Percentiles rank a stretch among this genome's conserved stretches.
These are phyloP conservation scores for Lethenteron camtschaticum DNA, from an alignment of 2,113 vertebrate species.

Conservation along the genomic window DNA sequence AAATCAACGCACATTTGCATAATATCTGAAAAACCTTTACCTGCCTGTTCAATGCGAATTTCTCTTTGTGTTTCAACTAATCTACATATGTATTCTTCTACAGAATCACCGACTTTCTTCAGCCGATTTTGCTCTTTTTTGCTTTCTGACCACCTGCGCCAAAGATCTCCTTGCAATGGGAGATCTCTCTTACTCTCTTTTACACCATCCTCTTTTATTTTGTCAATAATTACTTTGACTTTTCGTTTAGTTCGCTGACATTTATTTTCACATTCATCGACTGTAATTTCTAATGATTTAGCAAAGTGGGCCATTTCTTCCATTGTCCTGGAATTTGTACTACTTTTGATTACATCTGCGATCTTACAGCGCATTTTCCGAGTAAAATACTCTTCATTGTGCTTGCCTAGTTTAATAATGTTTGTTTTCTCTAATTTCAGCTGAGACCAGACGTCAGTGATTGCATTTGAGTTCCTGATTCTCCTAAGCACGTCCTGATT, in stretches of 20 bases:
- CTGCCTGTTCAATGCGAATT: background rate
- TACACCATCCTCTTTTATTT: background rate
- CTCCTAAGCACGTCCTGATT: no score
- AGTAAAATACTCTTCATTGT: no score
- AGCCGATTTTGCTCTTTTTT: conserved; percentile 2
- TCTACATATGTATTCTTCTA: background rate
- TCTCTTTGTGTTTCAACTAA: background rate
- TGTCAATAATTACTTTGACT: background rate
- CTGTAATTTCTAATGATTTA: no score
- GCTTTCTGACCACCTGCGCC: background rate
- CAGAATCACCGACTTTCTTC: background rate
- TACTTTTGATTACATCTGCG: no score
- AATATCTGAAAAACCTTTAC: background rate
- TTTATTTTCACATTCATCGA: background rate
- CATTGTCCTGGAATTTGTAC: no score
- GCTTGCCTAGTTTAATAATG: no score
- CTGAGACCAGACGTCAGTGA: no score
- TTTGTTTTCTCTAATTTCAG: no score
- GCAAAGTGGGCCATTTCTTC: no score
- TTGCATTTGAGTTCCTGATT: no score
- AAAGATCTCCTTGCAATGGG: background rate
- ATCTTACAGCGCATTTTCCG: no score
- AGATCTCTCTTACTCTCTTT: background rate
- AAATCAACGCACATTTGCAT: background rate
- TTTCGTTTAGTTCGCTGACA: background rate